Percentiles rank a stretch among this genome's conserved stretches.
phyloP scores from a whole-genome alignment of 2,888 invertebrate genomes.

The Clivina fossor region DNA sequence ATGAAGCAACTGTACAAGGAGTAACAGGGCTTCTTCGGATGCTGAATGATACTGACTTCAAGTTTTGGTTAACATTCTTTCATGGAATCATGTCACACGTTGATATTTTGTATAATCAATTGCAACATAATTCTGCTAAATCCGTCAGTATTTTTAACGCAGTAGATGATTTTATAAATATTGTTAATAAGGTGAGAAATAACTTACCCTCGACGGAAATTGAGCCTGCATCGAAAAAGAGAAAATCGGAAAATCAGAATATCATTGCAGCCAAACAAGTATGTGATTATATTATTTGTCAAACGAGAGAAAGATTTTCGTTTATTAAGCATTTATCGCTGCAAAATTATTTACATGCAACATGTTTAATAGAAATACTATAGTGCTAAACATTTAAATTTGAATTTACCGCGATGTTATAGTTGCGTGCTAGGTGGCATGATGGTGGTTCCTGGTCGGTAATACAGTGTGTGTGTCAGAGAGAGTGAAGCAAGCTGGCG shows the following conservation, averaged over 20 bases:
- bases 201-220: neutral
- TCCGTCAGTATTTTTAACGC: slow-evolving; percentile 3
- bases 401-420: no score
- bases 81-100: slow-evolving; percentile 37
- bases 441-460: no score
- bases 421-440: no score
- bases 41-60: slow-evolving; percentile 20
- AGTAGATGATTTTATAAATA: slow-evolving; percentile 4
- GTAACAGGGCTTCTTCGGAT: neutral
- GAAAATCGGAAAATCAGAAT: neutral
- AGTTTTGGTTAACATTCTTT: slow-evolving; percentile 37
- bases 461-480: no score
- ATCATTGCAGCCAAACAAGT: neutral
- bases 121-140: slow-evolving; percentile 25
- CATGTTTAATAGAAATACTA: neutral
- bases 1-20: slow-evolving; percentile 28
- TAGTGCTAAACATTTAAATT: no score
- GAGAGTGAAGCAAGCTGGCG: no score
- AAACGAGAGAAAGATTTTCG: neutral
- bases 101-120: slow-evolving; percentile 34
- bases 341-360: neutral
- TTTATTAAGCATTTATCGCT: neutral
- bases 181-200: slow-evolving; percentile 11
- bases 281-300: neutral
- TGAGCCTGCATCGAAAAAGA: neutral